Percentiles rank a stretch among this genome's conserved stretches.
Evolutionary conservation across 2,888 invertebrate genomes (phyloP).

Genomic region (Tipula vernalis): DNA sequence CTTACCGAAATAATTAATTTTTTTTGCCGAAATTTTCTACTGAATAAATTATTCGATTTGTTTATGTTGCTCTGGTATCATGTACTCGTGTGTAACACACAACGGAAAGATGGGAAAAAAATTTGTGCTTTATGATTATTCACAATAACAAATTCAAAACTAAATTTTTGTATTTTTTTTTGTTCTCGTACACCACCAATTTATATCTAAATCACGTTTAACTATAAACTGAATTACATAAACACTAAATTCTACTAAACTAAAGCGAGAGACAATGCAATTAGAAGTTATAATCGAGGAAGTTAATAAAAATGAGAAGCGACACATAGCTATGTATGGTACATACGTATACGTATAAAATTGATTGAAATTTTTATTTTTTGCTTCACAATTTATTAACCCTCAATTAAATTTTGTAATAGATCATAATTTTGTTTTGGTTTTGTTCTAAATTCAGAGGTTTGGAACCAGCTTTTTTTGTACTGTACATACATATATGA

Average conservation of each 20-base stretch:
- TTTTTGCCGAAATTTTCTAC: conserved; percentile 4
- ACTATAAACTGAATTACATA: background rate
- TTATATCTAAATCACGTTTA: background rate
- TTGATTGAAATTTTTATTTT: background rate
- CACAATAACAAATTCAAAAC: background rate
- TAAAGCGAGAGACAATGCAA: background rate
- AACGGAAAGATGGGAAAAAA: background rate
- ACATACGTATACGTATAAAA: too few species aligned
- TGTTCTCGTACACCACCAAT: background rate
- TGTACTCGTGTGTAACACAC: background rate
- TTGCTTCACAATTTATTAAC: background rate
- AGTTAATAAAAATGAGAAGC: background rate
- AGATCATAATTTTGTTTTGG: background rate
- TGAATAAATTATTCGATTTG: background rate
- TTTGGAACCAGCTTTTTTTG: background rate
- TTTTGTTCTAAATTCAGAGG: background rate
- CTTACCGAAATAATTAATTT: background rate
- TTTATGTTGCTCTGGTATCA: background rate
- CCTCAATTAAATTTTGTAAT: background rate
- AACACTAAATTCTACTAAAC: background rate
- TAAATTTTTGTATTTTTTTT: background rate
- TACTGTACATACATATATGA: too few species aligned
- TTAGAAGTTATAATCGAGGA: background rate
- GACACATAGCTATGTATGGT: too few species aligned
- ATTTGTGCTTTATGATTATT: background rate